Base-by-base conservation (phyloP, 2,888 invertebrate species). In the Himalopsyche anomala region DNA sequence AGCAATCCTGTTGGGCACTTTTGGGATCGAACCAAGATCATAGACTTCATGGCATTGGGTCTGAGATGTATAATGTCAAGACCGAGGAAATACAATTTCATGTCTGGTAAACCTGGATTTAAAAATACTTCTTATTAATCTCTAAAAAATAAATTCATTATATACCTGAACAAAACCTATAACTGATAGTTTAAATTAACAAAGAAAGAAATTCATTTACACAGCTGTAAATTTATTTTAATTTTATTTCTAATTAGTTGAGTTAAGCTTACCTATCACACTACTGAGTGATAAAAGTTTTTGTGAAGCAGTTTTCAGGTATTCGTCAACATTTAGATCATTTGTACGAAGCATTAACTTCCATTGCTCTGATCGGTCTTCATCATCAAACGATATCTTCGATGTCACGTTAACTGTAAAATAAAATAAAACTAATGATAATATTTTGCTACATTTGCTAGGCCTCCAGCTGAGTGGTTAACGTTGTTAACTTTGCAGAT, bases 11-110 rank as follows among this genome's bases (percentile, higher is more conserved):
- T 91, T 88, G 94, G 92, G 90, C 97, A 95, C 0, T 93, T 91
- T 40, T 94, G 93, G 17, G 95, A 95, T 42, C 95, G 93, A 0
- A 97, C 93, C 69, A 94, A 94, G 89, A 98, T 92, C 88, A 96
- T 93, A 83, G 95, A 94, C 90, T 96, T 97, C 79, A 95, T 94
- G 0, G 97, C 96, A 1, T 95, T 95, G 0, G 96, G 93, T 87
- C 98, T 94, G 92, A 96, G 96, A 0, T 97, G 96, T 91, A 96
- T 95, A 0, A 94, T 92, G 92, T 5, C 91, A 88, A n/a, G 88
- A 82, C 51, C 80, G n/a, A 51, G 42, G 40, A 4, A 5, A 42
- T n/a, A 42, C 45, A 51, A 19, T 28, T 80, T 6, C 36, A 36
- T 19, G 12, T 42, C 42, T 38, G 19, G 45, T 5, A 89, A 87